Evolutionary conservation across 1,140 invertebrate genomes (phyloP).

Genomic region (Eueides isabella): DNA sequence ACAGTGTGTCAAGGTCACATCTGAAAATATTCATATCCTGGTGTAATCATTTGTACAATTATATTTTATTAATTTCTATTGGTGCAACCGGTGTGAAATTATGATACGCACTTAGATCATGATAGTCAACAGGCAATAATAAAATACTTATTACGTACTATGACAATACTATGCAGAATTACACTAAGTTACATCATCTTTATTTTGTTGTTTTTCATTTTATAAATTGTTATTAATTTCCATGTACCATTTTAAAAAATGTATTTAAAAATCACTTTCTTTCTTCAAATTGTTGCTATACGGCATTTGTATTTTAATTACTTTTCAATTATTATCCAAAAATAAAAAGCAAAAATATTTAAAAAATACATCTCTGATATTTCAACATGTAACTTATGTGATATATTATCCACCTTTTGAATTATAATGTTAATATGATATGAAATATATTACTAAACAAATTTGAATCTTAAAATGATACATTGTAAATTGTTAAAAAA

Average conservation of each 20-base stretch:
- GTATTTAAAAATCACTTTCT: neutral
- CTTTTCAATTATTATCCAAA: no score
- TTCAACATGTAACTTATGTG: no score
- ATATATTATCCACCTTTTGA: no score
- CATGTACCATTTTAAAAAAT: neutral
- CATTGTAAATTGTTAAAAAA: no score
- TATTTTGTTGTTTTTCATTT: neutral
- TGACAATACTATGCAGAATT: slow-evolving; percentile 5
- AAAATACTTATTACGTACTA: slow-evolving; percentile 13
- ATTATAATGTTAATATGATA: no score
- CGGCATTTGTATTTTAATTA: neutral
- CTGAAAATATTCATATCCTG: slow-evolving; percentile 21
- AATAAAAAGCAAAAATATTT: no score
- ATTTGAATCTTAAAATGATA: no score
- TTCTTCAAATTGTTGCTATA: neutral
- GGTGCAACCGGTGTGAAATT: slow-evolving; percentile 32
- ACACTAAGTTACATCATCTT: slow-evolving; percentile 31
- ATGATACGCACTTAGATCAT: slow-evolving; percentile 25
- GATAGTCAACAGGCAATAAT: slow-evolving; percentile 22
- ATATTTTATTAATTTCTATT: slow-evolving; percentile 26
- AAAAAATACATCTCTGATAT: no score
- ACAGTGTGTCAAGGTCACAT: slow-evolving; percentile 35
- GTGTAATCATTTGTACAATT: slow-evolving; percentile 1
- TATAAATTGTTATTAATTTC: neutral
- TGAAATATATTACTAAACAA: no score